These are phyloP conservation scores for Saguinus imperator DNA, from an alignment of 2,113 vertebrate genomes.

Conservation along the genomic window DNA sequence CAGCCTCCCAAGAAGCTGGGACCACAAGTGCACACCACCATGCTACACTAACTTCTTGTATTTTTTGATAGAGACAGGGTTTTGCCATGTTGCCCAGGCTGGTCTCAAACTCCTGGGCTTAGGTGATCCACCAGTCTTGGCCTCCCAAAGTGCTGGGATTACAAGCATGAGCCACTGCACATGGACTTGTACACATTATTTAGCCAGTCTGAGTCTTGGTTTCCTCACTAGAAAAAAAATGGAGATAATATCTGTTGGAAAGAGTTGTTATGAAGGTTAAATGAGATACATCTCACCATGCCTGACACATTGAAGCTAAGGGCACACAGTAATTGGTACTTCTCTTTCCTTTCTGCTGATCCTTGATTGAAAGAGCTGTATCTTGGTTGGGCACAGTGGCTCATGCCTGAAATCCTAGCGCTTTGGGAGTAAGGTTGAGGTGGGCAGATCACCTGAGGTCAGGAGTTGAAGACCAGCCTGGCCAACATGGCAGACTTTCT, in stretches of 20 bases:
- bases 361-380: not conserved
- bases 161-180: not conserved
- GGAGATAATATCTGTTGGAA: slow-evolving; percentile 12
- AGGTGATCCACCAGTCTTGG: too few relatives aligned
- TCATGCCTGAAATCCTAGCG: too few relatives aligned
- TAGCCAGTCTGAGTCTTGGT: not conserved
- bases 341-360: not conserved
- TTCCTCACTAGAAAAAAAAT: not conserved
- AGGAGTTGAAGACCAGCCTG: too few relatives aligned
- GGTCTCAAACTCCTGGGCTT: too few relatives aligned
- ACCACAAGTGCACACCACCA: too few relatives aligned
- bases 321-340: not conserved
- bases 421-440: too few relatives aligned
- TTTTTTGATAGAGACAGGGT: too few relatives aligned
- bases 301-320: not conserved
- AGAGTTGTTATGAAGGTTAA: not conserved
- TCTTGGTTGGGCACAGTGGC: not conserved
- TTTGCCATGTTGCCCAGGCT: too few relatives aligned
- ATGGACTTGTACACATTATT: slow-evolving; percentile 1
- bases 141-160: too few relatives aligned
- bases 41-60: too few relatives aligned
- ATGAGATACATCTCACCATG: not conserved
- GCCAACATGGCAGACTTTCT: too few relatives aligned
- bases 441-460: too few relatives aligned
- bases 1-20: not conserved